These are phyloP conservation scores for Acleris holmiana DNA, from an alignment of 2,888 invertebrate species.

Conservation along the genomic window DNA sequence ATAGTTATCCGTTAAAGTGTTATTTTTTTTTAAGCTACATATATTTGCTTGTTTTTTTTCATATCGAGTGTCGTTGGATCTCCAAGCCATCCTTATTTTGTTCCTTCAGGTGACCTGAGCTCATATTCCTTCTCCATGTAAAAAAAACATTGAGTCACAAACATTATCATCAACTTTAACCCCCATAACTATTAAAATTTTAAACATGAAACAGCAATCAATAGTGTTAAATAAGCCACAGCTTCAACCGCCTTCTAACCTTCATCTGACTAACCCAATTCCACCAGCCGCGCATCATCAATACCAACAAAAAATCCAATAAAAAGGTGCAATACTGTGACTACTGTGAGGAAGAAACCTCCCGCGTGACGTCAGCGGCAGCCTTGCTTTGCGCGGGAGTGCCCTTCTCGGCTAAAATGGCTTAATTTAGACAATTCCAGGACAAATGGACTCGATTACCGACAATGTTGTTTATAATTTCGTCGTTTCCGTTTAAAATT, in stretches of 20 bases:
- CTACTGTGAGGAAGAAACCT: conserved; percentile 16
- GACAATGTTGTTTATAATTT: conserved; percentile 41
- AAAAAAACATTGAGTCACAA: too few species aligned
- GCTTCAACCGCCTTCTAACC: neutral
- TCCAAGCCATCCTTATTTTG: too few species aligned
- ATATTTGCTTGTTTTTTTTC: too few species aligned
- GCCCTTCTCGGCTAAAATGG: conserved; percentile 58
- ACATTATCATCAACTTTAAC: too few species aligned
- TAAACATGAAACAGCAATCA: neutral
- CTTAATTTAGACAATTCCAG: conserved; percentile 62
- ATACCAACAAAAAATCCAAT: neutral
- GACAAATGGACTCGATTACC: conserved; percentile 53
- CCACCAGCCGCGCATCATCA: neutral
- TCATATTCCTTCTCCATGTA: too few species aligned
- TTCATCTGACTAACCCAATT: neutral
- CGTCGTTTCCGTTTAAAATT: conserved; percentile 22
- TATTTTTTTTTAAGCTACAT: too few species aligned
- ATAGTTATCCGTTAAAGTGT: too few species aligned
- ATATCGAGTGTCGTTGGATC: too few species aligned
- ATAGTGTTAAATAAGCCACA: neutral
- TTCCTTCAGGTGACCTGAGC: too few species aligned
- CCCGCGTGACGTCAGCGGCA: conserved; percentile 38
- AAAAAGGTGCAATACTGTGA: neutral
- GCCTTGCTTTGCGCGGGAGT: conserved; percentile 45
- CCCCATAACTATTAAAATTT: too few species aligned